A percentile compares a stretch with the other conserved stretches of the same genome.
These are phyloP conservation scores for Clusia tigrina DNA, from an alignment of 2,888 invertebrate genomes.

Conservation along the genomic window DNA sequence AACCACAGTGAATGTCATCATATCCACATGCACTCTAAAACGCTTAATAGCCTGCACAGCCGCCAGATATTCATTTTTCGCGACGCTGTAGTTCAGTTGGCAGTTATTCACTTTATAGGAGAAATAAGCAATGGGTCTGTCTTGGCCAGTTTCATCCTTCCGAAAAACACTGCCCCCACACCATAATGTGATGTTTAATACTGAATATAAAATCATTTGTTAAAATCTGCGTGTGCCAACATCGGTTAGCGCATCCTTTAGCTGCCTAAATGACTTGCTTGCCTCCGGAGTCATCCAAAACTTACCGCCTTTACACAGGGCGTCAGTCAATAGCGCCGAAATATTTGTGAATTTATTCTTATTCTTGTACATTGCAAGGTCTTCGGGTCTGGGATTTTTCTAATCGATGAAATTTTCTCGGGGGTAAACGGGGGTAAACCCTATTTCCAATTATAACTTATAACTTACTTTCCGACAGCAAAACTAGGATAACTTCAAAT, in stretches of 20 bases:
- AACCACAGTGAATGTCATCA: constrained; percentile 16
- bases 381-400: background rate
- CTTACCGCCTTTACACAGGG: background rate
- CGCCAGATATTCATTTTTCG: constrained; percentile 29
- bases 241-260: constrained; percentile 18
- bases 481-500: too few relatives aligned
- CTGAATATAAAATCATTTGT: constrained; percentile 15
- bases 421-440: too few relatives aligned
- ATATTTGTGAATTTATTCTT: too few relatives aligned
- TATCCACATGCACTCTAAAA: constrained; percentile 28
- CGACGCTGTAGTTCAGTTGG: constrained; percentile 23
- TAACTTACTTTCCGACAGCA: too few relatives aligned
- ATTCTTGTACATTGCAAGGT: constrained; percentile 19
- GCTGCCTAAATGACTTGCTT: background rate
- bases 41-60: constrained; percentile 26
- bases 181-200: constrained; percentile 27
- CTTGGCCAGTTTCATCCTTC: constrained; percentile 9
- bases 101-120: constrained; percentile 21
- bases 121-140: constrained; percentile 17
- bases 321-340: too few relatives aligned
- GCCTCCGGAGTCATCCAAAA: constrained; percentile 5
- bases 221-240: constrained; percentile 23
- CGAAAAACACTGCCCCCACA: constrained; percentile 23
- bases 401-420: background rate
- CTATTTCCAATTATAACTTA: too few relatives aligned